Evolutionary conservation across 2,888 invertebrate species (phyloP).

Genomic region (Blera fallax): DNA sequence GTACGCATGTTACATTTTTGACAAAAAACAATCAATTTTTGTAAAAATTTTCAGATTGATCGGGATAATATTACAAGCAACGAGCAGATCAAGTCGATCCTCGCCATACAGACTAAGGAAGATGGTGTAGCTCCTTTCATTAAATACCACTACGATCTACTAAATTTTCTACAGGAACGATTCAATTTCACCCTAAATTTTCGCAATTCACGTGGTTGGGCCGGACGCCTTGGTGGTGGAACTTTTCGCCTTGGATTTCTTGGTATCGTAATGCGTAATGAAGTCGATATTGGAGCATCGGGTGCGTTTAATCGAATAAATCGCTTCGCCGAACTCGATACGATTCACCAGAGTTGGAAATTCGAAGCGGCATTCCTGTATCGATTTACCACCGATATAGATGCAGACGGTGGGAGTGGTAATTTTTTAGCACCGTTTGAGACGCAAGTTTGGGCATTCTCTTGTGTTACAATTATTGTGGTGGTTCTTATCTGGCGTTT

Average conservation of each 20-base stretch:
- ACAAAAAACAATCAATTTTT: background rate
- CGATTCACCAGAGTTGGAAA: conserved; percentile 80
- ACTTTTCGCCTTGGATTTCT: conserved; percentile 78
- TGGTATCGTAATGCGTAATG: conserved; percentile 78
- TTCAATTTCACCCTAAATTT: conserved; percentile 79
- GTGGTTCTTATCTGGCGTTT: conserved; percentile 76
- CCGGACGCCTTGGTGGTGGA: conserved; percentile 77
- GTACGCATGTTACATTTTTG: background rate
- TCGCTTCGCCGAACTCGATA: conserved; percentile 79
- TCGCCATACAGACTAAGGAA: conserved; percentile 75
- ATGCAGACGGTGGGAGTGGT: conserved; percentile 76
- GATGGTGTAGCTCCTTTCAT: conserved; percentile 78
- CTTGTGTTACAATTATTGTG: conserved; percentile 71
- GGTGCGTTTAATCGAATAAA: conserved; percentile 79
- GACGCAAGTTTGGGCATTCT: conserved; percentile 76
- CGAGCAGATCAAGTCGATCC: conserved; percentile 75
- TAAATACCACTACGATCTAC: conserved; percentile 78
- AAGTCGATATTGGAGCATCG: conserved; percentile 79
- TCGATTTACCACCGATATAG: conserved; percentile 78
- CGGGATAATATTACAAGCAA: conserved; percentile 77
- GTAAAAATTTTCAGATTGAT: conserved; percentile 76
- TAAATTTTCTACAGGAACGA: conserved; percentile 75
- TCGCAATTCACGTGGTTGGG: conserved; percentile 80
- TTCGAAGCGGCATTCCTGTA: conserved; percentile 79
- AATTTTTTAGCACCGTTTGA: conserved; percentile 79